Conservation (phyloP, 2,113 vertebrate species). For the Proterorhinus semilunaris region DNA sequence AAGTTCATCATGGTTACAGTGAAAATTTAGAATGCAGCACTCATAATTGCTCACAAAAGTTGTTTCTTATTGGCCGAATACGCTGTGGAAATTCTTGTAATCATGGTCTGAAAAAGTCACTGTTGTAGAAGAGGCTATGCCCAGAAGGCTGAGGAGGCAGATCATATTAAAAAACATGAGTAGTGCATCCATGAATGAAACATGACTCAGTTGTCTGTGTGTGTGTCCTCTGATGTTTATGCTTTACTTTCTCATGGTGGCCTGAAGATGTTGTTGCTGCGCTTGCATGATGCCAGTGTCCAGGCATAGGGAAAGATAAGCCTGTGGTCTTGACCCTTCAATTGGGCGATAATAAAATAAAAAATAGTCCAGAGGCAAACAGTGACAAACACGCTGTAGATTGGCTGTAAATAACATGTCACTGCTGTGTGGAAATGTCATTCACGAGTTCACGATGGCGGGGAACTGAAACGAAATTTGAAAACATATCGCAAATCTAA, state of each 20-base stretch:
- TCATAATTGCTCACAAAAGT: too few relatives aligned
- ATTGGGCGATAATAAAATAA: conserved; percentile 24
- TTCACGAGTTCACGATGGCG: not conserved
- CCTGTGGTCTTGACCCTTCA: not conserved
- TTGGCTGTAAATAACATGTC: conserved; percentile 11
- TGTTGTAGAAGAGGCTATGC: too few relatives aligned
- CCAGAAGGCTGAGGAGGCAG: not conserved
- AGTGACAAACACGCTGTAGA: not conserved
- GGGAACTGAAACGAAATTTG: too few relatives aligned
- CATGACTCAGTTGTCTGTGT: not conserved
- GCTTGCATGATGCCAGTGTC: not conserved
- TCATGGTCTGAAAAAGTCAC: too few relatives aligned
- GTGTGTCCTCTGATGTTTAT: conserved; percentile 12
- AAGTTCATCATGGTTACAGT: too few relatives aligned
- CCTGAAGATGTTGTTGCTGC: conserved; percentile 19
- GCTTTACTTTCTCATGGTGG: conserved; percentile 26
- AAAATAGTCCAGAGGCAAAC: not conserved
- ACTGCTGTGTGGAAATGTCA: conserved; percentile 19
- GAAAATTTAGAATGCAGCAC: too few relatives aligned
- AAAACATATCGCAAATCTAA: too few relatives aligned
- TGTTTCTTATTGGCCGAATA: too few relatives aligned
- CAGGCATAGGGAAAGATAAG: conserved; percentile 20
- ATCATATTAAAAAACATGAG: not conserved
- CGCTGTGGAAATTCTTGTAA: too few relatives aligned
- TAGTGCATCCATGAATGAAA: not conserved